Evolutionary conservation across 2,797 vertebrate species (phyloP), one percentile per base, ranked within the genome.

Genomic region (Phataginus tricuspis): DNA sequence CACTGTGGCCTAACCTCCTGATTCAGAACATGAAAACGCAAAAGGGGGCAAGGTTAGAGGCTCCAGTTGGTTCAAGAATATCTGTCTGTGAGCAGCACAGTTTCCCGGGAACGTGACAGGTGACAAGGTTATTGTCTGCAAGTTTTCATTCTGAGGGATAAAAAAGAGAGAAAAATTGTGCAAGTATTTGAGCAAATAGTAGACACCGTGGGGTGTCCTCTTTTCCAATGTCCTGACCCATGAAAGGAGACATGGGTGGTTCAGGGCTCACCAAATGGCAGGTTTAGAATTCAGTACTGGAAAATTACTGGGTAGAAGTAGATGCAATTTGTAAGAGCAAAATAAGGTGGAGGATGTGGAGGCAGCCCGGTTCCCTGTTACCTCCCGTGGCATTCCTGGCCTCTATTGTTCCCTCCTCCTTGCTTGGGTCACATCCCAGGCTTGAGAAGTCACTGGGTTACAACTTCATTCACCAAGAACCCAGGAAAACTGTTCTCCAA

Each of bases 251-350:
- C 19, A 6, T 23, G n/a, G 51, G 82, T 68, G 86, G 78, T 64
- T 96, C 59, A 71, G 0, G 57, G 66, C 37, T 88, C 89, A 69
- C 21, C 21, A 77, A 96, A 80, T 90, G 64, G 39, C 4, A 55
- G 49, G 27, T 80, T 88, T 96, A 69, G 69, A 80, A 85, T 82
- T 82, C 31, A 39, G 66, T 80, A 66, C 75, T 95, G 77, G 91
- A 95, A 97, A 96, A 94, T 93, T 18, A 74, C 49, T 64, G 49
- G 89, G 86, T 79, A 85, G 86, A 94, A 93, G 71, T 34, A 59
- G 29, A 71, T 49, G 37, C 49, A 53, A 69, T 88, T 89, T 90
- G 34, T 64, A 87, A 91, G 61, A 45, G 66, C 37, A 94, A 71
- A 91, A 72, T 53, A 86, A 91, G 7, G 25, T 1, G 0, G 5